Percentiles rank a stretch among this genome's conserved stretches.
Evolutionary conservation across 2,888 invertebrate species (phyloP).

Genomic region (Lasioglossum lativentre): DNA sequence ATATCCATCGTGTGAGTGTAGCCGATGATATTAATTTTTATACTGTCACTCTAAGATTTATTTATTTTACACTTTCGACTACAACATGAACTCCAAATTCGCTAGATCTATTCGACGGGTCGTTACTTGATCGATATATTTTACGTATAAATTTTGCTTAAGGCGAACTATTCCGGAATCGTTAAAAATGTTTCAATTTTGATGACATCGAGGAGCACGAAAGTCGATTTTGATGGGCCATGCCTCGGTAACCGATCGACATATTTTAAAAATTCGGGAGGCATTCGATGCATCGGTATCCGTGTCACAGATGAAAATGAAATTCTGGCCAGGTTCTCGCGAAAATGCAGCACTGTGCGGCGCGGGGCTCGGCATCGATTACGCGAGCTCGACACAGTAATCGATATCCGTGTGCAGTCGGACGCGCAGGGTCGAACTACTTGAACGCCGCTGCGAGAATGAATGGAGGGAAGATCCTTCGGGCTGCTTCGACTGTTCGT

Average conservation of each 20-base stretch:
- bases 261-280: no score
- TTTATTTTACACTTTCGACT: no score
- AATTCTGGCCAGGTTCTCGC: background rate
- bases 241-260: no score
- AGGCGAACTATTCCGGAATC: no score
- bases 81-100: no score
- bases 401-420: slow-evolving; percentile 72
- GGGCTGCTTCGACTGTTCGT: slow-evolving; percentile 16
- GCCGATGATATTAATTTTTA: no score
- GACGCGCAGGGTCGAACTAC: slow-evolving; percentile 72
- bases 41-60: no score
- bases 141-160: no score
- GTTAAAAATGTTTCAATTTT: background rate
- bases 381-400: slow-evolving; percentile 64
- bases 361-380: slow-evolving; percentile 68
- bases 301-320: background rate
- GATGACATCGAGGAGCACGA: background rate
- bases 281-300: background rate
- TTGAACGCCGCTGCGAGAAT: slow-evolving; percentile 48
- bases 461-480: slow-evolving; percentile 52
- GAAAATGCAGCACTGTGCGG: background rate
- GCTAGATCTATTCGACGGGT: no score
- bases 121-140: no score
- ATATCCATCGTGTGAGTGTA: no score
- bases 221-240: background rate